phyloP scores from a whole-genome alignment of 2,797 vertebrate genomes.

The Peromyscus aztecus region DNA sequence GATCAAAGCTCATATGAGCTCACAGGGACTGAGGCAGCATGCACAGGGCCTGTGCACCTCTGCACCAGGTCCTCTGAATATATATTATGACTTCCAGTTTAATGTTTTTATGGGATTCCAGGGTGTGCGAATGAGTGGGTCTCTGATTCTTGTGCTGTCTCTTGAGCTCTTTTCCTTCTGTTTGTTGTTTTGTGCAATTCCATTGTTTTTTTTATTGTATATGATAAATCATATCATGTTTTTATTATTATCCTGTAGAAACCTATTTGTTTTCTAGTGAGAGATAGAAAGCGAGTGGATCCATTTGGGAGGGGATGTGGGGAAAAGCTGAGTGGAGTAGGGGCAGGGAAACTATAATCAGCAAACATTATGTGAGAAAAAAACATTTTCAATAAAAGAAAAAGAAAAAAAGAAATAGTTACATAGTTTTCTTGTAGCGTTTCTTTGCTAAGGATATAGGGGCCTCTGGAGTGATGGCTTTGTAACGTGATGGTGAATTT shows the following conservation, averaged over 20 bases:
- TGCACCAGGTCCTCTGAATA: not conserved
- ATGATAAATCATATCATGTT: not conserved
- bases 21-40: not conserved
- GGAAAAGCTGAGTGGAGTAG: not conserved
- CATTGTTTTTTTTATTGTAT: not conserved
- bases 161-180: not conserved
- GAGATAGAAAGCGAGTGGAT: not conserved
- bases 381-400: not conserved
- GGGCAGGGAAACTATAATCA: not conserved
- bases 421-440: not conserved
- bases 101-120: not conserved
- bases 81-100: not conserved
- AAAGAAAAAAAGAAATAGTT: not conserved
- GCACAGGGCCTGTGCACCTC: no score
- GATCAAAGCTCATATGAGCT: not conserved
- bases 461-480: constrained; percentile 8
- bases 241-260: not conserved
- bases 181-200: not conserved
- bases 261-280: not conserved
- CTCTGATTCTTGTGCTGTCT: not conserved
- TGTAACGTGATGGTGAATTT: constrained; percentile 52
- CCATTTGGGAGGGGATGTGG: no score
- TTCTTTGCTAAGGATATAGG: constrained; percentile 70
- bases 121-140: no score
- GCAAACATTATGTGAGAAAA: no score